Evolutionary conservation across 2,113 vertebrate species (phyloP), one percentile per base, ranked within the genome.

Genomic region (Oplegnathus fasciatus): DNA sequence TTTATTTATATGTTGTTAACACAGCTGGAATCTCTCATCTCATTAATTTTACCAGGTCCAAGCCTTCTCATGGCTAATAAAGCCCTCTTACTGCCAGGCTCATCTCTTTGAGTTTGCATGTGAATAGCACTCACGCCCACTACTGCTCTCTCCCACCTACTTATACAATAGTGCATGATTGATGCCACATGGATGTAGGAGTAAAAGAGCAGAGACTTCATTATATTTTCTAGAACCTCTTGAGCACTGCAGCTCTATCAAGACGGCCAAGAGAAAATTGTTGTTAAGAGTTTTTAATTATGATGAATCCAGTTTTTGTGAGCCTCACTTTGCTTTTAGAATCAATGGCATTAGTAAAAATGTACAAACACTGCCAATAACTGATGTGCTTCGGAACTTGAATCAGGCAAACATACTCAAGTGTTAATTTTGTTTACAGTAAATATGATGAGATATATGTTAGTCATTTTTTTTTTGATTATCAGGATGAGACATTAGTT

Each of bases 191-290:
- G 10, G 15, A 40, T 37, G 58, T 71, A 73, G 60, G 57, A 64
- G 70, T 28, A 34, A 58, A 75, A 73, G 64, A 64, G 77, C 40
- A 80, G 10, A 40, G 37, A 62, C 37, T 37, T 67, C 17, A 67
- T 70, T 64, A 24, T 67, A 17, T 55, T 77, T 88, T 68, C 4
- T 75, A 62, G 54, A 72, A 75, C 60, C 86, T 72, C 58, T 76
- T 28, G 9, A 52, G 54, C 20, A 42, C 2, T 28, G 17, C 9
- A 71, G 42, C 37, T 42, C 32, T 70, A 14, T 69, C 7, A 57
- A 70, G 58, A 65, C 2, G 0, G 22, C n/a, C 24, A 65, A 57
- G 20, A 80, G 70, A 74, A 61, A 52, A 83, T 52, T 32, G 5
- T 22, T 50, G 14, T 57, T 40, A 18, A 55, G 65, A 60, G 66